Evolutionary conservation across 2,113 vertebrate genomes (phyloP).

Genomic region (Festucalex cinctus): DNA sequence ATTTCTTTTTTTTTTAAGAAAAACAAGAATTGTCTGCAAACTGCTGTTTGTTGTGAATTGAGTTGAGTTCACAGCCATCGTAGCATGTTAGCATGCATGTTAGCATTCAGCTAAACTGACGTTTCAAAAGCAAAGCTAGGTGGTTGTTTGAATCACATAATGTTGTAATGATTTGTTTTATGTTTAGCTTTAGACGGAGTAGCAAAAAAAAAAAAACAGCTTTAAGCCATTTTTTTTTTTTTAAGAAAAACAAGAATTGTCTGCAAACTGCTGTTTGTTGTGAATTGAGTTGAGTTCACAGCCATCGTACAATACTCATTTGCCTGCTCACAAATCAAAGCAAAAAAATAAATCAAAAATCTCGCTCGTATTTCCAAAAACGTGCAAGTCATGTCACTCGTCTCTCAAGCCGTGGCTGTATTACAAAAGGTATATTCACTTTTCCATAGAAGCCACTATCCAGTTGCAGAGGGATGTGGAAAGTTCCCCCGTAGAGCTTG

Average conservation of each 20-base stretch:
- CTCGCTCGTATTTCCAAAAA: background rate
- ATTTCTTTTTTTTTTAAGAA: no score
- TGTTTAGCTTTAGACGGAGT: background rate
- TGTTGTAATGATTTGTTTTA: background rate
- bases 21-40: background rate
- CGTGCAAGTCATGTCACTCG: background rate
- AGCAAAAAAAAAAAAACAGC: background rate
- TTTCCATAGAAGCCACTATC: constrained; percentile 86
- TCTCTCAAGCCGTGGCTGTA: background rate
- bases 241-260: background rate
- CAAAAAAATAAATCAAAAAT: no score
- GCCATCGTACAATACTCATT: background rate
- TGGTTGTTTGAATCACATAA: no score
- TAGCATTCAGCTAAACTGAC: no score
- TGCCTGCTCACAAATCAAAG: background rate
- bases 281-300: background rate
- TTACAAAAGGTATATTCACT: constrained; percentile 46
- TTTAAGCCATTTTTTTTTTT: background rate
- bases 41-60: background rate
- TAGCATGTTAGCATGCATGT: no score
- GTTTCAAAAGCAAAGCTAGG: no score
- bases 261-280: background rate
- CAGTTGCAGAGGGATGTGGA: constrained; percentile 77
- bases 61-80: background rate
- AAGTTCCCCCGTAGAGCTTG: constrained; percentile 75